Evolutionary conservation across 2,113 vertebrate genomes (phyloP), one percentile per base, ranked within the genome.

Genomic region (Zosterops lateralis): DNA sequence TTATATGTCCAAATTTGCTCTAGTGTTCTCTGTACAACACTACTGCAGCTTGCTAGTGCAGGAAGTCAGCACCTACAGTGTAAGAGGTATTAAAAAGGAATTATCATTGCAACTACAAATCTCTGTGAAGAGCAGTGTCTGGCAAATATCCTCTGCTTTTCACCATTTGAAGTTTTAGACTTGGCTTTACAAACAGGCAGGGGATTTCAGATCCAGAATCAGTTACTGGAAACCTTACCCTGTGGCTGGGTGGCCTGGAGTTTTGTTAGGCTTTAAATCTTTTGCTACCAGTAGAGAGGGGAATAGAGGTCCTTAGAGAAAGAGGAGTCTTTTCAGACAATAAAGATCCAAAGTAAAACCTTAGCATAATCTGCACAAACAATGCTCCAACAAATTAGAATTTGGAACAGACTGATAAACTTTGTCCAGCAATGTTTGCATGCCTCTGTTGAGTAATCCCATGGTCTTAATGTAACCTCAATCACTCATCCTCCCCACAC

Each of bases 181-280:
- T 88, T 97, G 91, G 94, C 96, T 92, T 94, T 93, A 65, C 56
- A 81, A 83, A 90, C 54, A 93, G 67, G 70, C 70, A 2, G 58
- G 94, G 89, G 88, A 95, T 95, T 94, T 96, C 91, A 85, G 74
- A 87, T 90, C 84, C 84, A 93, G 92, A 90, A 95, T 95, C 93
- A 87, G 90, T 96, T 97, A 96, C 93, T 94, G 92, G 95, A 94
- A 96, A 89, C 94, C 82, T 48, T 72, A 81, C 68, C 40, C 78
- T 68, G 88, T 95, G 92, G 48, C 86, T 96, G 90, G 95, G 92
- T 89, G 92, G 92, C 87, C 93, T 88, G 48, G 42, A 96, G 79
- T 94, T 93, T 89, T 91, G 86, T 95, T 83, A 89, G 90, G 65
- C 75, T 96, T 96, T 96, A 96, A 96, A 95, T 92, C 86, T 96